Evolutionary conservation across 1,140 invertebrate species (phyloP).

Genomic region (Bombus soroeensis): DNA sequence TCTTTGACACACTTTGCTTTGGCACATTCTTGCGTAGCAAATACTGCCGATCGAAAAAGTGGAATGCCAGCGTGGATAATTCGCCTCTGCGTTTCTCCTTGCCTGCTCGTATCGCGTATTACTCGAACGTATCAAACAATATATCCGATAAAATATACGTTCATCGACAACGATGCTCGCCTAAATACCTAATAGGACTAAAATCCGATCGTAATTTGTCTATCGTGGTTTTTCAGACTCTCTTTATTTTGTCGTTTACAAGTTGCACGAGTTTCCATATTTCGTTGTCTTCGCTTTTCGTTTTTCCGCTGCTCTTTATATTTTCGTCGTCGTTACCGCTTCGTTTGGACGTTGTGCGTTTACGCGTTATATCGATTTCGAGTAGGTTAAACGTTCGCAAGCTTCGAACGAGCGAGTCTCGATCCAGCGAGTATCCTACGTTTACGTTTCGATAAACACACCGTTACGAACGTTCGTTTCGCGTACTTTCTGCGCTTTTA

Average conservation of each 20-base stretch:
- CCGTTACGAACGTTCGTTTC: not conserved
- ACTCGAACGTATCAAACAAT: not conserved
- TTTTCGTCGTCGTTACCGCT: not conserved
- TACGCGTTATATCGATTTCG: not conserved
- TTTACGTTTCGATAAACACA: not conserved
- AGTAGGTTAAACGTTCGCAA: not conserved
- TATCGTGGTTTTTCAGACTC: not conserved
- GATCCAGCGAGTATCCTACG: not conserved
- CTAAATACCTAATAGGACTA: not conserved
- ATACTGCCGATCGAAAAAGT: not conserved
- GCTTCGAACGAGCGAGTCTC: not conserved
- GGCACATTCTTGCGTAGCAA: constrained; percentile 15
- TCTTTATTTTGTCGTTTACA: not conserved
- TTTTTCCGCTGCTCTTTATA: not conserved
- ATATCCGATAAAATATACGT: no score
- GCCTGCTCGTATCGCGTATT: no score
- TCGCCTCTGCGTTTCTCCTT: not conserved
- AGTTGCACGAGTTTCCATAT: not conserved
- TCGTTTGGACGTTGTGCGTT: not conserved
- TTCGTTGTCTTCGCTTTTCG: not conserved
- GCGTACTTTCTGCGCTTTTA: not conserved
- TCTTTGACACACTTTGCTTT: constrained; percentile 76
- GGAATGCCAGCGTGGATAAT: not conserved
- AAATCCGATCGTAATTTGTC: not conserved
- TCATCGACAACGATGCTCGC: not conserved